Conservation (phyloP, 2,113 vertebrate species). For the Lampris megalopsis region DNA sequence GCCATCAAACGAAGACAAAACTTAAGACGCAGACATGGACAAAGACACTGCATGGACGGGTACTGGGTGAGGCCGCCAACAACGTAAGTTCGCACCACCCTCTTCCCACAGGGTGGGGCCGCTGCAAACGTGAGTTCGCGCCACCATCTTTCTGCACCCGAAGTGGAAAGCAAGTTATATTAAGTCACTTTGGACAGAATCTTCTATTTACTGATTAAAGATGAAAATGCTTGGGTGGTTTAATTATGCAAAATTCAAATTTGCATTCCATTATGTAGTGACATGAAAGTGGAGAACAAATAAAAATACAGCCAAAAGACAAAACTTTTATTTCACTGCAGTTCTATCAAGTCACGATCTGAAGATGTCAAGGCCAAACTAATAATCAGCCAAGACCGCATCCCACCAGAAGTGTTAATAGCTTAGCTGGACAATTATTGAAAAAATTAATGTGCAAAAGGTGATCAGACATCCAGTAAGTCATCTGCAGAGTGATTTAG, state of each 20-base stretch:
- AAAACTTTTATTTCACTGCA: conserved; percentile 30
- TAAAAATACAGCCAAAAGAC: neutral
- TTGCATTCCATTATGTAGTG: neutral
- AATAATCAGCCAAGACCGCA: neutral
- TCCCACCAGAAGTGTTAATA: conserved; percentile 15
- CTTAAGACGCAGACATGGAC: too few relatives aligned
- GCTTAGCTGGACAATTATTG: conserved; percentile 9
- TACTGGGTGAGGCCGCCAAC: too few relatives aligned
- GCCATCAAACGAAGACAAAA: too few relatives aligned
- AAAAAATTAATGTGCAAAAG: conserved; percentile 32
- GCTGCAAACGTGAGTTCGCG: too few relatives aligned
- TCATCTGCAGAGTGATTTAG: conserved; percentile 44
- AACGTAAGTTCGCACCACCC: too few relatives aligned
- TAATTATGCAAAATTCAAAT: conserved; percentile 26
- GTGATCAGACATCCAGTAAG: conserved; percentile 28
- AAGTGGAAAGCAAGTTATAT: too few relatives aligned
- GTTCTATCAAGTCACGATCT: conserved; percentile 23
- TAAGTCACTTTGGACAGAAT: neutral
- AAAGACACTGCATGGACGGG: too few relatives aligned
- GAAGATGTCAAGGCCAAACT: conserved; percentile 13
- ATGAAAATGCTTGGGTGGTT: conserved; percentile 1
- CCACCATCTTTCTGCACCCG: too few relatives aligned
- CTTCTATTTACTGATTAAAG: neutral
- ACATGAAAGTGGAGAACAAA: neutral
- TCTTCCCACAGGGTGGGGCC: too few relatives aligned